phyloP scores from a whole-genome alignment of 2,797 vertebrate species.

The Silurus aristotelis region DNA sequence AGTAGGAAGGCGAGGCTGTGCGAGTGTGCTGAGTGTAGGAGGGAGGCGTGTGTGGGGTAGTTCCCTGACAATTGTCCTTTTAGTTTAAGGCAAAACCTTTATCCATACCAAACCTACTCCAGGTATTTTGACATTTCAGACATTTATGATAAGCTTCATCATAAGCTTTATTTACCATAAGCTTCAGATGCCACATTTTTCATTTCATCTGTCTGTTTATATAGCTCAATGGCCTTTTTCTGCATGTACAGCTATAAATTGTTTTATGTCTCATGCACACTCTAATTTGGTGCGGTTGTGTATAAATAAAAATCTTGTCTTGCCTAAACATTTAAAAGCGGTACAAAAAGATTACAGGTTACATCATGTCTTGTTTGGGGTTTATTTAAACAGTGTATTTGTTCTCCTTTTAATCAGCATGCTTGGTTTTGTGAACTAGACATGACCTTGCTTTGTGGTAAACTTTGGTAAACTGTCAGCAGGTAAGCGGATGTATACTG shows the following conservation, averaged over 20 bases:
- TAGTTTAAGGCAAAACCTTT: neutral
- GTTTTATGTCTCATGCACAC: neutral
- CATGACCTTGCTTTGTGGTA: conserved; percentile 25
- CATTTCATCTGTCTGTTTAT: neutral
- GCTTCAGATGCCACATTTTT: neutral
- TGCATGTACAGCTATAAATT: conserved; percentile 7
- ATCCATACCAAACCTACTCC: neutral
- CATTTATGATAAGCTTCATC: neutral
- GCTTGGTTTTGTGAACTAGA: conserved; percentile 12
- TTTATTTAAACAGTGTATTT: conserved; percentile 7
- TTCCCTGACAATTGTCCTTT: neutral
- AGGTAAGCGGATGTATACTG: conserved; percentile 10
- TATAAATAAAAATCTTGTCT: neutral
- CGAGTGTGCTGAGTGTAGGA: too few relatives aligned
- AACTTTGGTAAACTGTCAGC: neutral
- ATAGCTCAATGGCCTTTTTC: neutral
- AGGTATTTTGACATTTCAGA: neutral
- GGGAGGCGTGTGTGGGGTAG: too few relatives aligned
- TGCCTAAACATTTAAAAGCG: neutral
- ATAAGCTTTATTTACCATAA: neutral
- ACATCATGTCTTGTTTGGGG: conserved; percentile 3
- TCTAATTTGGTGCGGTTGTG: neutral
- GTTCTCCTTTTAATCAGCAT: conserved; percentile 7
- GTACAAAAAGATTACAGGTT: neutral
- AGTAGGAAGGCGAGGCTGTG: too few relatives aligned